These are phyloP conservation scores for Sebastes melanostomus DNA, from an alignment of 2,797 vertebrate species.

Conservation along the genomic window DNA sequence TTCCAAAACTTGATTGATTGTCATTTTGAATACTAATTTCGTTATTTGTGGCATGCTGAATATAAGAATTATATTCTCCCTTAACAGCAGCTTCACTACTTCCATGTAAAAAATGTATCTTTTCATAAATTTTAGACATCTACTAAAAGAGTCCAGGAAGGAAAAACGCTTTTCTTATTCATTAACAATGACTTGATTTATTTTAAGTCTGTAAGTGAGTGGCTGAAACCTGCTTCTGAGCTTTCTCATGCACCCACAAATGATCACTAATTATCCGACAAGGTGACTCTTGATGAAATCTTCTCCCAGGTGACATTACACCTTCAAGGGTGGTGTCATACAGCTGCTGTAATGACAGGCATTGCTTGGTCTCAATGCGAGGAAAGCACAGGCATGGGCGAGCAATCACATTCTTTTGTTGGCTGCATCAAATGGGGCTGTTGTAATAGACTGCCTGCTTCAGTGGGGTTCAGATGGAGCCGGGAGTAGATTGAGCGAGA, in stretches of 20 bases:
- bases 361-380: constrained; percentile 31
- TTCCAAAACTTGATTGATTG: no score
- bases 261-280: constrained; percentile 36
- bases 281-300: constrained; percentile 31
- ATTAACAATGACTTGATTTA: not conserved
- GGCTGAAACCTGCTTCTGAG: constrained; percentile 1
- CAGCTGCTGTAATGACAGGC: constrained; percentile 33
- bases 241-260: not conserved
- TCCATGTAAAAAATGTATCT: not conserved
- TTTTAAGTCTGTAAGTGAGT: not conserved
- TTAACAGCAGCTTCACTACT: not conserved
- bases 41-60: not conserved
- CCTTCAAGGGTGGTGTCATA: constrained; percentile 50
- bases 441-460: constrained; percentile 54
- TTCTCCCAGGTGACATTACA: constrained; percentile 70
- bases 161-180: not conserved
- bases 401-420: constrained; percentile 62
- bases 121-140: not conserved
- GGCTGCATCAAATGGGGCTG: constrained; percentile 38
- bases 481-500: constrained; percentile 47
- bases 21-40: not conserved
- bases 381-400: constrained; percentile 39
- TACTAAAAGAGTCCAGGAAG: not conserved
- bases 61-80: not conserved
- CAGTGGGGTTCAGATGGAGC: constrained; percentile 38